A percentile compares a stretch with the other conserved stretches of the same genome.
Conservation (phyloP, 1,140 invertebrate species). For the Steinernema khuongi region DNA sequence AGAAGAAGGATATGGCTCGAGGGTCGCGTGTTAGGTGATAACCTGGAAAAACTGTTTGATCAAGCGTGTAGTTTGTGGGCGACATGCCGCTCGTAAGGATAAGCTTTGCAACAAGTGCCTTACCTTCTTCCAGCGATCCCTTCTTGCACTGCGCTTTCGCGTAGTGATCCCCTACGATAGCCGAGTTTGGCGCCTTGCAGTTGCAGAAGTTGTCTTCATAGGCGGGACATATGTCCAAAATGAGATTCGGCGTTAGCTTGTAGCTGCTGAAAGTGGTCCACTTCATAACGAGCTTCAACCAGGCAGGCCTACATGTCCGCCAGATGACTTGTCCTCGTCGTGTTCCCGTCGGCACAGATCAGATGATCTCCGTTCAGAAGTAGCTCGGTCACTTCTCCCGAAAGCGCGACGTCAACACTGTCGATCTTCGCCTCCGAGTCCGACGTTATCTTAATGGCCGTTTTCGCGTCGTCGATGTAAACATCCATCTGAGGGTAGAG, state of each 20-base stretch:
- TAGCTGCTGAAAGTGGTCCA: background rate
- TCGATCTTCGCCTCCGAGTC: background rate
- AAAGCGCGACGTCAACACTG: background rate
- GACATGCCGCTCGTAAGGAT: background rate
- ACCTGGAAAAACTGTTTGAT: background rate
- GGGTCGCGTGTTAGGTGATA: background rate
- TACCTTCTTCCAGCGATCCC: background rate
- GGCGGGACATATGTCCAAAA: background rate
- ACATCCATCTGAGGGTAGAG: background rate
- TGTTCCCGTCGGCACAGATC: background rate
- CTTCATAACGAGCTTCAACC: background rate
- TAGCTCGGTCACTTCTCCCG: background rate
- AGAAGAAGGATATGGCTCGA: background rate
- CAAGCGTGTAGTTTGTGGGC: background rate
- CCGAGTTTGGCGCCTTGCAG: constrained; percentile 5
- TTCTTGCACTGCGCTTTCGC: background rate
- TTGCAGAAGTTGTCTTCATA: constrained; percentile 6
- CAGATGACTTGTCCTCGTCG: background rate
- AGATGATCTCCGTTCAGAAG: background rate
- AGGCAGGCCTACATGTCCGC: background rate
- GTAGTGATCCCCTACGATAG: background rate
- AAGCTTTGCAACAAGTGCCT: background rate
- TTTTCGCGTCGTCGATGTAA: constrained; percentile 11
- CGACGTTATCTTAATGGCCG: background rate
- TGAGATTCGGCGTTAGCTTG: background rate